Base-by-base conservation (phyloP, 2,888 invertebrate species). In the Mesochorus sp. region DNA sequence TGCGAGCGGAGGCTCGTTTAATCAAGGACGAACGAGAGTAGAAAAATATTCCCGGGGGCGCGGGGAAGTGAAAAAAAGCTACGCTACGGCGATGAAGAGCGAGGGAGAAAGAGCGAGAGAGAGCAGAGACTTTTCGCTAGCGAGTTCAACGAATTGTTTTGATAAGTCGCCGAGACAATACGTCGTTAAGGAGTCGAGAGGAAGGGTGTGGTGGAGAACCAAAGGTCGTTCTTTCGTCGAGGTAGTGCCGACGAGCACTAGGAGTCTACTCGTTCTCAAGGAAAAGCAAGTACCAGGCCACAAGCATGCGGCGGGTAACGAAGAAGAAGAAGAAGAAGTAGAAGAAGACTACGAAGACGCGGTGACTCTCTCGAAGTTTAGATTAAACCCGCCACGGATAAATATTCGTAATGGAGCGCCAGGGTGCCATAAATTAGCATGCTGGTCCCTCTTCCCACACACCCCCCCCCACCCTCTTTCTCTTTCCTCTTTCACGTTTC, bases 391-490 rank as follows among this genome's bases (percentile, higher is more conserved):
- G 88, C 89, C 88, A 85, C 87, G 91, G 89, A 91, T 91, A 91
- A 91, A 91, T 91, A 91, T 91, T 91, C 91, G 90, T 90, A 91
- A 91, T 91, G 89, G 91, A 91, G 88, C 91, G 88, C 91, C 89
- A 84, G 91, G 91, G 91, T 91, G 89, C 89, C 85, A 90, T 91
- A 91, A 91, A 91, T 91, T 91, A 90, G 90, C 87, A 90, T 91
- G 89, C 88, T 89, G 88, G n/a, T n/a, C 89, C 87, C 88, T 88
- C 76, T 62, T 24, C 66, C 71, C 74, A 28, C 59, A 53, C n/a
- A n/a, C n/a, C 39, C 59, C 67, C 61, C 31, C 49, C 51, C 59
- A 34, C 64, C 5, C 44, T 26, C 37, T 47, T 53, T 21, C 55
- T 47, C 55, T 49, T 44, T 12, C 28, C 61, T 42, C 39, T 24